Evolutionary conservation across 2,888 invertebrate genomes (phyloP), one percentile per base, ranked within the genome.

Genomic region (Lutraria lutraria): DNA sequence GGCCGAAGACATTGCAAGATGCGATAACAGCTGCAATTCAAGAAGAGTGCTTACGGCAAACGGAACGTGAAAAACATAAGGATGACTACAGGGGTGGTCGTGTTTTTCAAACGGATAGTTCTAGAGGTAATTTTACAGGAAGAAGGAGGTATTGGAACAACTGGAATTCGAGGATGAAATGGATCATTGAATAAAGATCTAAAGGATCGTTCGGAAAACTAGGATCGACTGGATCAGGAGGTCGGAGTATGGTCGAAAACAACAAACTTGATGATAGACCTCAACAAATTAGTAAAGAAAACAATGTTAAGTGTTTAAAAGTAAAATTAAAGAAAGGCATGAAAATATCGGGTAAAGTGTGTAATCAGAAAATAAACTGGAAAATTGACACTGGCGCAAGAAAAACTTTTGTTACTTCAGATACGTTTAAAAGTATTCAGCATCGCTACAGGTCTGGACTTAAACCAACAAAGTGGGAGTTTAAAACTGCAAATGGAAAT

Each of bases 351-450:
- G 83, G 88, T 19, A 83, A 82, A 31, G 52, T 88, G 53, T 56
- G 63, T 34, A 81, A 82, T 6, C 60, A 31, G 21, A 68, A 81
- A 15, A 53, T 85, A 25, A 54, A 34, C 15, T 88, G 85, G 89
- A 84, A 86, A 81, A 52, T 89, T 53, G 89, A 89, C 76, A 87
- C 84, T n/a, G 89, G 87, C n/a, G 81, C 81, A 4, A 72, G 60
- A 53, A 81, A 63, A 79, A 84, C 85, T 34, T 60, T 81, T 34
- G 63, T 81, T 34, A 81, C 81, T 52, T 68, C n/a, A 15, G 25
- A 52, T 15, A 56, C 13, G 10, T 83, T 68, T 43, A 87, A 83
- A 54, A 13, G 56, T 3, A 87, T 87, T 76, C 72, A 72, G 1
- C 56, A 34, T 43, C 29, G 15, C 10, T 12, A 54, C 10, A 68